A percentile compares a stretch with the other conserved stretches of the same genome.
phyloP scores from a whole-genome alignment of 1,140 invertebrate species.

The Zaprionus lachaisei region DNA sequence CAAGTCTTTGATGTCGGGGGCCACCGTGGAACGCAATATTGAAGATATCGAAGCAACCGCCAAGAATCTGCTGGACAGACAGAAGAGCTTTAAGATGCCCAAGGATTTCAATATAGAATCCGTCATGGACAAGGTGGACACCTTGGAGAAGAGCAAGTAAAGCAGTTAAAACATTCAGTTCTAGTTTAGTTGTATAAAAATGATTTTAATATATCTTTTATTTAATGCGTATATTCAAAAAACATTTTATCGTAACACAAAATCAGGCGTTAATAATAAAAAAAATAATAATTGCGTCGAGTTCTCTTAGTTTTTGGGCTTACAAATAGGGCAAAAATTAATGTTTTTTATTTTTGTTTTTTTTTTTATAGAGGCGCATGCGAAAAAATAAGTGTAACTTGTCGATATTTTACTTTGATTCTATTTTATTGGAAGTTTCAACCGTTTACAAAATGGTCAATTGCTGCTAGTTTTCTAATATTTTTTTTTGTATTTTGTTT shows the following conservation, averaged over 20 bases:
- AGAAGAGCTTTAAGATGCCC: slow-evolving; percentile 44
- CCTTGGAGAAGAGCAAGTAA: slow-evolving; percentile 38
- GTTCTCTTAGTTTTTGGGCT: slow-evolving; percentile 45
- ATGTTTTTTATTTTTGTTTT: background rate
- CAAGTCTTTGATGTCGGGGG: slow-evolving; percentile 50
- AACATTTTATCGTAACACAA: slow-evolving; percentile 71
- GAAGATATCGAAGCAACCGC: slow-evolving; percentile 34
- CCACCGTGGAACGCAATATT: slow-evolving; percentile 34
- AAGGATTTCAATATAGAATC: slow-evolving; percentile 67
- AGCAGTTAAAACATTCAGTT: slow-evolving; percentile 3
- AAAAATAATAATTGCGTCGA: slow-evolving; percentile 38
- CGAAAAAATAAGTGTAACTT: slow-evolving; percentile 38
- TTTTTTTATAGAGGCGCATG: slow-evolving; percentile 3
- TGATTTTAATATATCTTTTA: slow-evolving; percentile 67
- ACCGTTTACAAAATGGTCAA: slow-evolving; percentile 59
- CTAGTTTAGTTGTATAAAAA: slow-evolving; percentile 66
- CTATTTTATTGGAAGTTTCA: slow-evolving; percentile 57
- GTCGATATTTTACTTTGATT: slow-evolving; percentile 42
- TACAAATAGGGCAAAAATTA: slow-evolving; percentile 41
- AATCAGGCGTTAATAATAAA: slow-evolving; percentile 55
- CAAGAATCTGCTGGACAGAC: slow-evolving; percentile 47
- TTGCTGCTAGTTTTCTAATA: slow-evolving; percentile 57
- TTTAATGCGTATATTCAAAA: slow-evolving; percentile 74
- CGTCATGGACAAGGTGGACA: slow-evolving; percentile 64
- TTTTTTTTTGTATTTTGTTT: slow-evolving; percentile 17